A percentile compares a stretch with the other conserved stretches of the same genome.
Conservation (phyloP, 2,113 vertebrate genomes). For the Passer montanus region DNA sequence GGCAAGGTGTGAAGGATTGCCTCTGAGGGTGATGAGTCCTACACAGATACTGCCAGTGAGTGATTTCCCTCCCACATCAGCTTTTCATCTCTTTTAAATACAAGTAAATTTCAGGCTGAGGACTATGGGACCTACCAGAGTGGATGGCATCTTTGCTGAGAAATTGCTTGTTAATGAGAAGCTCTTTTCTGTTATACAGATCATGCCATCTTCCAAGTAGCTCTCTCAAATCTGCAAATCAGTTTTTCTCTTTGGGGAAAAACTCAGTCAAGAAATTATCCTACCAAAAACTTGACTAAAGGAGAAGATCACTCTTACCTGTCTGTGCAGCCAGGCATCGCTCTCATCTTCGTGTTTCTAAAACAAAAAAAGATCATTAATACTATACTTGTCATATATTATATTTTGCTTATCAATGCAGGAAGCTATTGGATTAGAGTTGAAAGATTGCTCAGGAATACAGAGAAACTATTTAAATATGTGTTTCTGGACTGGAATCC, state of each 20-base stretch:
- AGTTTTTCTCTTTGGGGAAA: background rate
- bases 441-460: background rate
- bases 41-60: background rate
- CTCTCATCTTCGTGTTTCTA: conserved; percentile 98
- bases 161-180: background rate
- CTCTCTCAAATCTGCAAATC: background rate
- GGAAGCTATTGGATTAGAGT: background rate
- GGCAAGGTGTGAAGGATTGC: background rate
- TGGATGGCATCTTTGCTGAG: background rate
- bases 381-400: background rate
- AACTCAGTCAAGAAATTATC: background rate
- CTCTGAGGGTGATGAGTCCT: background rate
- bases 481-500: background rate
- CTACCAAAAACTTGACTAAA: background rate
- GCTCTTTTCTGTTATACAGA: background rate
- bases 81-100: background rate
- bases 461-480: background rate
- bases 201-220: background rate
- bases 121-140: background rate
- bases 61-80: background rate
- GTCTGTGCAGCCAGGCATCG: conserved; percentile 92
- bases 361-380: conserved; percentile 44
- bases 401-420: background rate
- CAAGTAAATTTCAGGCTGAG: background rate
- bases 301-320: conserved; percentile 77